Evolutionary conservation across 1,140 invertebrate genomes (phyloP), one percentile per base, ranked within the genome.

Genomic region (Chionoecetes opilio): DNA sequence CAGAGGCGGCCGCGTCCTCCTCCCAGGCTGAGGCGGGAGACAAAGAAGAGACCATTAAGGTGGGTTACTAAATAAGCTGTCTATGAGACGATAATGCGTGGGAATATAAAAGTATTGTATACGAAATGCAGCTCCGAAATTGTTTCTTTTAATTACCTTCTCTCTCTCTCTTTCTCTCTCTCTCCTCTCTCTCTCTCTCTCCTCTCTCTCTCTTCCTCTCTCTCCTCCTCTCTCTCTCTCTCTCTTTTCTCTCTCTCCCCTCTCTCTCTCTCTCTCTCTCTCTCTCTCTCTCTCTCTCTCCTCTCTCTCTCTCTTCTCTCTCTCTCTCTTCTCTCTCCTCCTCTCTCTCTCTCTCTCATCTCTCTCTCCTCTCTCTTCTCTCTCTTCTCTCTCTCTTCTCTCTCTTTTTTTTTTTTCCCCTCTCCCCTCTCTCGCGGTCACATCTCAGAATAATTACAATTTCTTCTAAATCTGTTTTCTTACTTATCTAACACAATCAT

Each of bases 21-120:
- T 75, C 63, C 63, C 21, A 26, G 63, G 63, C 63, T n/a, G 21
- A 26, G 63, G n/a, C 63, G 63, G 63, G 63, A 75, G 63, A 75
- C 63, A 75, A 75, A 75, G 63, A 75, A 21, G 63, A 26, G 21
- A 26, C 6, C n/a, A 75, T 75, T 75, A 75, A 75, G 63, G n/a
- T n/a, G n/a, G 63, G 63, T 75, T 75, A 75, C 63, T n/a, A 75
- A 75, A 75, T 75, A 75, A 75, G n/a, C 63, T 75, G 63, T 75
- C 63, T 75, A 75, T 75, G n/a, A 26, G 63, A 75, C 21, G 63
- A 75, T 75, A 75, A 75, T 26, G 63, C 63, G 63, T 75, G 63
- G 63, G 63, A 75, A 46, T 8, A 46, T 5, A 46, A 75, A 75
- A n/a, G 63, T n/a, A 8, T 75, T 26, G 5, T 5, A 75, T n/a